Evolutionary conservation across 2,797 vertebrate genomes (phyloP), one percentile per base, ranked within the genome.

Genomic region (Toxotes lorentzi): DNA sequence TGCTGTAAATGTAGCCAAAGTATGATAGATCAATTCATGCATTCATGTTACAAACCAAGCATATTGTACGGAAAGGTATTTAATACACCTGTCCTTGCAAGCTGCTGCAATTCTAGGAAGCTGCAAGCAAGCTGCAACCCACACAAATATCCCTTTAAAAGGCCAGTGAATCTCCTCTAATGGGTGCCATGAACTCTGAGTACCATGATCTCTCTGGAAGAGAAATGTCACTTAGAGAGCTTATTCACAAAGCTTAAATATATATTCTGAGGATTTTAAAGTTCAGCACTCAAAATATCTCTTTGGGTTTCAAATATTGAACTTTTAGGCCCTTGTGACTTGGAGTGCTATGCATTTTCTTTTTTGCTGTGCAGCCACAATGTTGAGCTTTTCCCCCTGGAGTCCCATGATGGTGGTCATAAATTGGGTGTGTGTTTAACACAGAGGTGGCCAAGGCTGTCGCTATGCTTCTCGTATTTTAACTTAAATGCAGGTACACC

Each of bases 281-380:
- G 89, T 92, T 95, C 92, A 93, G 83, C 93, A 83, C 92, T 95
- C 85, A 89, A 82, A 88, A 92, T 89, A 85, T 73, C 23, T 76
- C 58, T 41, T 7, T 5, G 23, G 69, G 48, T 70, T 75, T 73
- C 8, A 50, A 50, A 53, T 63, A 50, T 34, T 78, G 67, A 72
- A 79, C 63, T 58, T 71, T 77, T 27, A 67, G 67, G 45, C 53
- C 61, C 64, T 27, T 19, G 27, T 71, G 50, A 70, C 59, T 50
- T 53, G 13, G 27, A 58, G 24, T 65, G 40, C 57, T 56, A 51
- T 61, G 78, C 50, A 41, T 80, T 70, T 56, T 81, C 40, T 93
- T 11, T 9, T 38, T 89, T 82, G 93, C 88, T 71, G 92, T 91
- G 85, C 88, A 88, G 67, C 86, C 90, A 94, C 92, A 94, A 83